phyloP scores from a whole-genome alignment of 2,888 invertebrate species.

The Nesidiocoris tenuis region DNA sequence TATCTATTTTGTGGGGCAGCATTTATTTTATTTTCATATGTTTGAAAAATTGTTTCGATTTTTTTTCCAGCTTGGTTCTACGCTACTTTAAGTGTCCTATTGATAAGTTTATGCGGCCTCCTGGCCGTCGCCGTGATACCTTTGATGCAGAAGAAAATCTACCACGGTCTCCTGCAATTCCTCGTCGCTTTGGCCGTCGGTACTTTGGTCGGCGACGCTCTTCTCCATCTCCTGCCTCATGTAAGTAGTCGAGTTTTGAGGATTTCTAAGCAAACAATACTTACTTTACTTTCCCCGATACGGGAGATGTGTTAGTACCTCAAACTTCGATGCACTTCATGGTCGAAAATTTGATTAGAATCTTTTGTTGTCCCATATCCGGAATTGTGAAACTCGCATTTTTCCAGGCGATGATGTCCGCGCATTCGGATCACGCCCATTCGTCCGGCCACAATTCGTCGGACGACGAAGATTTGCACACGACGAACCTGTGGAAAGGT shows the following conservation, averaged over 20 bases:
- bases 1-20: no score
- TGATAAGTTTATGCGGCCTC: slow-evolving; percentile 84
- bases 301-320: no score
- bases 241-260: no score
- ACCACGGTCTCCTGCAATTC: slow-evolving; percentile 86
- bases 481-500: slow-evolving; percentile 80
- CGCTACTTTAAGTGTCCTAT: slow-evolving; percentile 74
- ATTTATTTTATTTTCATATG: no score
- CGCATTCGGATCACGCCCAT: slow-evolving; percentile 51
- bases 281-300: no score
- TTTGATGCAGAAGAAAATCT: slow-evolving; percentile 83
- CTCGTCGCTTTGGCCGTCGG: slow-evolving; percentile 91
- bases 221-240: slow-evolving; percentile 88
- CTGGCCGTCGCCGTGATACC: slow-evolving; percentile 88
- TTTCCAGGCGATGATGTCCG: slow-evolving; percentile 57
- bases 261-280: no score
- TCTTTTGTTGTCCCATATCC: no score
- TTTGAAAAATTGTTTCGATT: no score
- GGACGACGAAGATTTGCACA: slow-evolving; percentile 58
- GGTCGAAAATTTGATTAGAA: no score
- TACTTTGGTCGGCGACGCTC: slow-evolving; percentile 85
- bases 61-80: slow-evolving; percentile 72
- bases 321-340: no score
- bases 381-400: background rate
- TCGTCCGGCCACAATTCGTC: slow-evolving; percentile 49